phyloP scores from a whole-genome alignment of 2,797 vertebrate species.

The Sebastes aleutianus region DNA sequence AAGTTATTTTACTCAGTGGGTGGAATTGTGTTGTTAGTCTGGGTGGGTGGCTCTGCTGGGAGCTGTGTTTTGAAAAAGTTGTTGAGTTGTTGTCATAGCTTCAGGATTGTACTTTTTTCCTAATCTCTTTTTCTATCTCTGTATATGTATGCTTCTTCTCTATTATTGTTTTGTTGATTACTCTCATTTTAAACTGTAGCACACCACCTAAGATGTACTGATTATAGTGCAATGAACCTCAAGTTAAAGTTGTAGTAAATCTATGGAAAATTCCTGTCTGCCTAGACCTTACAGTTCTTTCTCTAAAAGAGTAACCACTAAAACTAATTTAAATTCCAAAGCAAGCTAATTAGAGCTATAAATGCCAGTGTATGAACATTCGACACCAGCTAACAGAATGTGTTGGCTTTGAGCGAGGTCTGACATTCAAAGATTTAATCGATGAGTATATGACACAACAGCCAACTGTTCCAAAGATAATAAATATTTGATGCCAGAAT shows the following conservation, averaged over 20 bases:
- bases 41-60: constrained; percentile 31
- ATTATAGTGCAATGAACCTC: neutral
- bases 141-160: neutral
- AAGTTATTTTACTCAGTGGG: constrained; percentile 34
- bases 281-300: neutral
- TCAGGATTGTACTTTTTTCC: constrained; percentile 6
- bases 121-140: neutral
- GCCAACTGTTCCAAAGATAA: neutral
- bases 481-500: neutral
- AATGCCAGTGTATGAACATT: neutral
- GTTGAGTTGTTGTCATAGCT: constrained; percentile 18
- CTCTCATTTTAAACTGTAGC: neutral
- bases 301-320: neutral
- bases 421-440: neutral
- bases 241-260: neutral
- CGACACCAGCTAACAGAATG: neutral
- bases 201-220: neutral
- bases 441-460: neutral
- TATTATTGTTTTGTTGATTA: neutral
- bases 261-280: neutral
- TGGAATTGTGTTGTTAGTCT: constrained; percentile 32
- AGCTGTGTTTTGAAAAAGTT: constrained; percentile 21
- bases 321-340: neutral
- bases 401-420: neutral
- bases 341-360: neutral